Evolutionary conservation across 2,113 vertebrate species (phyloP), one percentile per base, ranked within the genome.

Genomic region (Engraulis encrasicolus): DNA sequence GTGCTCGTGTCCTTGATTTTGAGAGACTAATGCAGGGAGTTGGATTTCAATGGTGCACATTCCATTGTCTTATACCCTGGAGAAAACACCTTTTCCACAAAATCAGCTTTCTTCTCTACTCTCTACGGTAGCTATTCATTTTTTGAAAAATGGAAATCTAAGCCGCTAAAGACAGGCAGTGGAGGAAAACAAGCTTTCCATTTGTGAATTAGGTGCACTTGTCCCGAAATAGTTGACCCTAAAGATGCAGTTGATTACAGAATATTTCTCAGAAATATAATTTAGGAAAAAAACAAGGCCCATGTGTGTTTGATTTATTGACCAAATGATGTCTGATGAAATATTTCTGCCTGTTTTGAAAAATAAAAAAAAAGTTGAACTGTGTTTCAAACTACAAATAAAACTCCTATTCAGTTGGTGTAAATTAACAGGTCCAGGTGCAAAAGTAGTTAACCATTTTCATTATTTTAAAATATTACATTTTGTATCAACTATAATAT

Each of bases 31-130:
- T n/a, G 20, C 78, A 15, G 54, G 74, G n/a, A 11, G 80, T 52
- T 50, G 61, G 40, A 79, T 80, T 45, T 54, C 79, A 45, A 31
- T 80, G 45, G 37, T 85, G 37, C 31, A 36, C 79, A 81, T 81
- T 81, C 80, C 50, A 58, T 81, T 81, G 49, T n/a, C n/a, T 81
- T 58, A 11, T 81, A 38, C 38, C 54, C 50, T 15, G n/a, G 15
- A 37, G 14, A 37, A 54, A 58, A 50, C 50, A 71, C 27, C 15
- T 81, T 20, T 83, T 61, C 78, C 20, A 34, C 34, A 23, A 74
- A 74, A 74, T 74, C 66, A 74, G 66, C 3, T 23, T 15, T 74
- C 66, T 74, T 34, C 34, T 14, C 66, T 74, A 17, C 23, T 27
- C n/a, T 27, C 54, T n/a, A 20, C 11, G 23, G 54, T 66, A 23